Evolutionary conservation across 1,140 invertebrate species (phyloP), one percentile per base, ranked within the genome.

Genomic region (Ditylenchus dipsaci): DNA sequence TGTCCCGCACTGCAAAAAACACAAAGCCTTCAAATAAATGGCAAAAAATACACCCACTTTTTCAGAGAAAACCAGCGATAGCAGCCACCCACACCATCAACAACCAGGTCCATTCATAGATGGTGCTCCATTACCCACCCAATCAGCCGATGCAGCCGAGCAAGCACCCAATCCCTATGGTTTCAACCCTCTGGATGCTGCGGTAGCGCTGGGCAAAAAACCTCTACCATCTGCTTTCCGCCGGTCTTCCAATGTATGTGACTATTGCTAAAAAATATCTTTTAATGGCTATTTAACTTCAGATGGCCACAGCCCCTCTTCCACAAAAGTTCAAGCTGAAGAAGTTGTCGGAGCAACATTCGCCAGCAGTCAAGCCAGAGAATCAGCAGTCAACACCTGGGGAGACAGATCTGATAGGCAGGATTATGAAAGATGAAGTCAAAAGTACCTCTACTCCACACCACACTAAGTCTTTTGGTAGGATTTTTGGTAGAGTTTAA

Each of bases 121-220:
- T 17, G 68, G 68, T 13, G 15, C 68, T 21, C 68, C 68, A 21
- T 45, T 67, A 17, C 59, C 68, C n/a, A 70, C 65, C 0, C 45
- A 29, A 49, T 43, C 65, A 9, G 13, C 11, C n/a, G 33, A 29
- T 23, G 62, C 26, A 13, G 66, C 21, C n/a, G 17, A 19, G 17
- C 49, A 21, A 8, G 49, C 49, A 21, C 30, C 67, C n/a, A 29
- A 69, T 66, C 61, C 26, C 17, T 43, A 9, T 23, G 67, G 42
- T 8, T 70, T 38, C 19, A 59, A 70, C 38, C 68, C 68, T n/a
- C 33, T 69, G 26, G 67, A 29, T 21, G 27, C 42, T 5, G 58
- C 64, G 8, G 68, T 70, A 1, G 43, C 57, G 38, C 58, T 70
- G 33, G 68, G 68, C 23, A 45, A 71, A 11, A 70, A 70, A 53